Percentiles rank a stretch among this genome's conserved stretches.
Evolutionary conservation across 2,113 vertebrate genomes (phyloP).

Genomic region (Cynopterus brachyotis): DNA sequence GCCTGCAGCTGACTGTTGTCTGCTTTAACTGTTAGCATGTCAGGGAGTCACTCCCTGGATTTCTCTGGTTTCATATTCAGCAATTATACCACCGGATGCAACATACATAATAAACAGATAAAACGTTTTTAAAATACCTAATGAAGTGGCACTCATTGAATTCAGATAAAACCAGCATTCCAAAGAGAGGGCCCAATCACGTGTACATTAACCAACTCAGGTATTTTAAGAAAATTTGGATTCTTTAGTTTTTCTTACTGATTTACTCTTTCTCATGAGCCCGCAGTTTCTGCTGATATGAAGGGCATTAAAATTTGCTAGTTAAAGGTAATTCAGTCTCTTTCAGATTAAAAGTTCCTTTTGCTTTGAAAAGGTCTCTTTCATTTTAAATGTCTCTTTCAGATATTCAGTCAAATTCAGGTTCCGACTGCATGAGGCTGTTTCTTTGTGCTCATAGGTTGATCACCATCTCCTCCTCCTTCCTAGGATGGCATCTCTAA

Average conservation of each 20-base stretch:
- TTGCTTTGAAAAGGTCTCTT: neutral
- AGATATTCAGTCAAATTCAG: neutral
- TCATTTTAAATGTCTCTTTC: neutral
- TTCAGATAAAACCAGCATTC: neutral
- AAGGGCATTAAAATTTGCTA: neutral
- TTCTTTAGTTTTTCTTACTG: neutral
- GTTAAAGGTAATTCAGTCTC: neutral
- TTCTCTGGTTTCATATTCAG: constrained; percentile 61
- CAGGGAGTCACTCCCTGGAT: constrained; percentile 53
- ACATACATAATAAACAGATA: constrained; percentile 29
- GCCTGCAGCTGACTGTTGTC: neutral
- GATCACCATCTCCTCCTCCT: neutral
- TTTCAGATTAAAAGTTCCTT: constrained; percentile 26
- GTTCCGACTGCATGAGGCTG: neutral
- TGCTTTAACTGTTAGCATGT: constrained; percentile 56
- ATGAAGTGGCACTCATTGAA: neutral
- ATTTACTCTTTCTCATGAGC: neutral
- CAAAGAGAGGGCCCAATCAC: neutral
- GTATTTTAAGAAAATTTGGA: neutral
- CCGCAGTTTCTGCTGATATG: neutral
- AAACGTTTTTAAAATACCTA: constrained; percentile 13
- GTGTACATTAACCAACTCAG: neutral
- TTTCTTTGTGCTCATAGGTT: neutral
- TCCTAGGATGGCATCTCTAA: neutral
- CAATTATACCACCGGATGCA: constrained; percentile 47